Evolutionary conservation across 2,797 vertebrate genomes (phyloP).

Genomic region (Cuniculus paca): DNA sequence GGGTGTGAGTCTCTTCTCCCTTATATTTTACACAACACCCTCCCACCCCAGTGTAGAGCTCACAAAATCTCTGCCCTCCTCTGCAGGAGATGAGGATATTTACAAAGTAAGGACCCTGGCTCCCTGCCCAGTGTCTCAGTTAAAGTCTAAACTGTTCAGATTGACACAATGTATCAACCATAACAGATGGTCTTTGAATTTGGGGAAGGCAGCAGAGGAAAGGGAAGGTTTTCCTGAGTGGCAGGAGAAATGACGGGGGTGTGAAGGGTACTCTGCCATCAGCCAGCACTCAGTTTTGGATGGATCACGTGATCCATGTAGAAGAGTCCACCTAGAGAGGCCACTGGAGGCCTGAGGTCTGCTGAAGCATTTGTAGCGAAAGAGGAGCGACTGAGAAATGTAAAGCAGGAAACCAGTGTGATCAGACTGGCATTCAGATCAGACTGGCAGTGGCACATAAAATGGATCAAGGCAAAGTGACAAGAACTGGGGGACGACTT

Average conservation of each 20-base stretch:
- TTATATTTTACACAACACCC: too few relatives aligned
- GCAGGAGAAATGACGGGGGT: not conserved
- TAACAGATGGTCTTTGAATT: not conserved
- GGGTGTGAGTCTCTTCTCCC: too few relatives aligned
- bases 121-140: too few relatives aligned
- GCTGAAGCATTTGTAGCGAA: not conserved
- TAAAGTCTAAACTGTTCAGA: too few relatives aligned
- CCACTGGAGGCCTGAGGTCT: not conserved
- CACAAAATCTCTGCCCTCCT: too few relatives aligned
- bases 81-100: too few relatives aligned
- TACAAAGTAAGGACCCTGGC: too few relatives aligned
- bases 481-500: not conserved
- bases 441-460: not conserved
- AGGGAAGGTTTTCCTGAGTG: not conserved
- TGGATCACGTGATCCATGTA: fast-evolving
- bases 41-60: too few relatives aligned
- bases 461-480: not conserved
- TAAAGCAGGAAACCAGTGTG: not conserved
- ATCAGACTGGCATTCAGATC: not conserved
- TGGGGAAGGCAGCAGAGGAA: not conserved
- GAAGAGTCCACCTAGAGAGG: not conserved
- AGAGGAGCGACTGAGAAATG: not conserved
- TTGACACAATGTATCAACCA: too few relatives aligned
- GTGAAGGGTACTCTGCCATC: not conserved
- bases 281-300: not conserved